These are phyloP conservation scores for Hypolimnas misippus DNA, from an alignment of 2,888 invertebrate species.

Conservation along the genomic window DNA sequence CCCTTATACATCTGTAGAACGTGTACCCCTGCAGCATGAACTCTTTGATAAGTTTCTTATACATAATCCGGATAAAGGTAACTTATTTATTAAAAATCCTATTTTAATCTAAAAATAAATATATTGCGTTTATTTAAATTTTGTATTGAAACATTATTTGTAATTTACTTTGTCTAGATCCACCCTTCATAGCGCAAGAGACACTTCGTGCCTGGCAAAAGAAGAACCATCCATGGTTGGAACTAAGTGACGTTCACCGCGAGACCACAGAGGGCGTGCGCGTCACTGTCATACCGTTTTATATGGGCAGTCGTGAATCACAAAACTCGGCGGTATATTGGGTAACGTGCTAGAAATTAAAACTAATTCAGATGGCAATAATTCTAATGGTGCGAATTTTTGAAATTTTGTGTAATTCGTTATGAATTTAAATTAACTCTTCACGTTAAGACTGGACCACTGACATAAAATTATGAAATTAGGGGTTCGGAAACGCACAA, in stretches of 20 bases:
- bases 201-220: conserved; percentile 98
- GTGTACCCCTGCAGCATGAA: conserved; percentile 96
- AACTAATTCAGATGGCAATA: no score
- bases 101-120: no score
- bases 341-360: conserved; percentile 77
- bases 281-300: conserved; percentile 99
- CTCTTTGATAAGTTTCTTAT: conserved; percentile 97
- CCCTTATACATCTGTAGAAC: conserved; percentile 95
- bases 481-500: no score
- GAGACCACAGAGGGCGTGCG: conserved; percentile 98
- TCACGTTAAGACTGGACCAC: no score
- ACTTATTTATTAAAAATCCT: no score
- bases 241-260: conserved; percentile 97
- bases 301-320: conserved; percentile 97
- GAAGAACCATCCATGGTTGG: conserved; percentile 98
- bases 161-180: conserved; percentile 88
- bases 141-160: no score
- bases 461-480: no score
- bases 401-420: background rate
- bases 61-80: conserved; percentile 90
- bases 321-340: conserved; percentile 96
- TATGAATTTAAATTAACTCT: no score
- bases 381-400: no score
- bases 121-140: no score
- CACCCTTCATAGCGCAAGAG: conserved; percentile 94